These are phyloP conservation scores for Dryobotodes eremita DNA, from an alignment of 2,888 invertebrate genomes.

Conservation along the genomic window DNA sequence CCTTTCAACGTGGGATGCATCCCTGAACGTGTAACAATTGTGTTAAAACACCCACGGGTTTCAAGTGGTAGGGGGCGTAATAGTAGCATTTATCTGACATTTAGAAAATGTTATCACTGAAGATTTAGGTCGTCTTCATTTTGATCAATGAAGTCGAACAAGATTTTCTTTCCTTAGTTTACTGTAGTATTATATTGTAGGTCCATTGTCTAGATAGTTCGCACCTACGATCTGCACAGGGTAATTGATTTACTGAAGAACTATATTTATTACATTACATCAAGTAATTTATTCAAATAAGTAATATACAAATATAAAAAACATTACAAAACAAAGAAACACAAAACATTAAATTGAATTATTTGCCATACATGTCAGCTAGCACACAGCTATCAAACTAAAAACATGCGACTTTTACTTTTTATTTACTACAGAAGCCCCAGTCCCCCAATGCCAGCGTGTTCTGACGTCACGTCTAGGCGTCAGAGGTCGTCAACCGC, in stretches of 20 bases:
- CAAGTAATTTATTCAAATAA: too few species aligned
- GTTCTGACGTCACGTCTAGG: conserved; percentile 23
- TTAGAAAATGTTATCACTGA: conserved; percentile 1
- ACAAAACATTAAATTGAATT: too few species aligned
- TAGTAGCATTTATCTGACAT: not conserved
- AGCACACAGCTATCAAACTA: not conserved
- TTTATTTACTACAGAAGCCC: not conserved
- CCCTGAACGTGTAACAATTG: not conserved
- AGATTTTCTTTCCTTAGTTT: not conserved
- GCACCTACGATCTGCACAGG: not conserved
- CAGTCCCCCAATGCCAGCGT: not conserved
- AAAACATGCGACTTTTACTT: too few species aligned
- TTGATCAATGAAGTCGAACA: not conserved
- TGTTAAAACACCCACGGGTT: not conserved
- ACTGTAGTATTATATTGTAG: not conserved
- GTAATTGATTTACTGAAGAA: not conserved
- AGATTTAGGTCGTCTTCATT: not conserved
- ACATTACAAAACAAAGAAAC: too few species aligned
- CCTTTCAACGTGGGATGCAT: not conserved
- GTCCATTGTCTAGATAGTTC: not conserved
- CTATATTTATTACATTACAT: not conserved
- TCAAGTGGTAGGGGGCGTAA: too few species aligned
- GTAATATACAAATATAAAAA: too few species aligned
- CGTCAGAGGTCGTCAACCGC: conserved; percentile 51
- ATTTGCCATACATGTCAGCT: too few species aligned